phyloP scores from a whole-genome alignment of 1,140 invertebrate genomes.

The Helicoverpa armigera region DNA sequence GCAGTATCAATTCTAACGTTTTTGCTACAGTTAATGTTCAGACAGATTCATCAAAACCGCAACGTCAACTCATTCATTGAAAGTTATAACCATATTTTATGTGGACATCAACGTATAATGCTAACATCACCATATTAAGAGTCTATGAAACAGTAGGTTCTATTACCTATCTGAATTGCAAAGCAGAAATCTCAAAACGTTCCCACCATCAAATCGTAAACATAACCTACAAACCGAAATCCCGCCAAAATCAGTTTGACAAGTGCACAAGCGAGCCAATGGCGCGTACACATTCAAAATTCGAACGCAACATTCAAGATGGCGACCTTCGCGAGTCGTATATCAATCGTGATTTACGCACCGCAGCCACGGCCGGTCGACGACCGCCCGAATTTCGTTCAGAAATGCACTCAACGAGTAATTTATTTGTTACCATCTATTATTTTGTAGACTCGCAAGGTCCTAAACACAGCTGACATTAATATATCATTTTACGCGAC shows the following conservation, averaged over 20 bases:
- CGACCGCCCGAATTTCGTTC: constrained; percentile 85
- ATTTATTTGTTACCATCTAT: constrained; percentile 87
- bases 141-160: constrained; percentile 17
- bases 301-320: constrained; percentile 82
- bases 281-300: constrained; percentile 79
- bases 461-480: constrained; percentile 86
- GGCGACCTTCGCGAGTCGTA: constrained; percentile 83
- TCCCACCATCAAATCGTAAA: constrained; percentile 47
- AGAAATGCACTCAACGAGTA: constrained; percentile 84
- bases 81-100: constrained; percentile 35
- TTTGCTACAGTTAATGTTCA: constrained; percentile 12
- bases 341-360: constrained; percentile 85
- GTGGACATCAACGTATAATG: constrained; percentile 25
- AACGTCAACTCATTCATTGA: constrained; percentile 5
- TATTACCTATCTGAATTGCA: constrained; percentile 39
- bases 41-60: not conserved
- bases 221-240: constrained; percentile 60
- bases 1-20: constrained; percentile 22
- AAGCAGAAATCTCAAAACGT: constrained; percentile 37
- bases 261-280: constrained; percentile 73
- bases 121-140: constrained; percentile 28
- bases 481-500: constrained; percentile 86
- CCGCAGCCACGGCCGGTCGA: constrained; percentile 83
- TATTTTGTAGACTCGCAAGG: constrained; percentile 86
- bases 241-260: constrained; percentile 72